Conservation (phyloP, 2,888 invertebrate species). For the Anorthoa munda region DNA sequence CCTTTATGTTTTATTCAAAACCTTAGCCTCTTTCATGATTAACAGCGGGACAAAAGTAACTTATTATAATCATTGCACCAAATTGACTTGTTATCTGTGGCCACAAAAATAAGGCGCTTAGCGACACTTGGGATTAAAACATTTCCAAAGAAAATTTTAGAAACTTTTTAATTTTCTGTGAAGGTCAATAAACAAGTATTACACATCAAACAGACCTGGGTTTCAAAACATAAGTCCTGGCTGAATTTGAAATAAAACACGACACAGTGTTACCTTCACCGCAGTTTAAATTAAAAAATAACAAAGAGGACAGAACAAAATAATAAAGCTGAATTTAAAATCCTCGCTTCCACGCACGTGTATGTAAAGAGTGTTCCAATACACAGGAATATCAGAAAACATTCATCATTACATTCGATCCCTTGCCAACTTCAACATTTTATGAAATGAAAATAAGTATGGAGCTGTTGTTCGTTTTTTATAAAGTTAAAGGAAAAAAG, state of each 20-base stretch:
- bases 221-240: conserved; percentile 35
- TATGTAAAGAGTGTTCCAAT: not conserved
- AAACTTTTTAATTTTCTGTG: conserved; percentile 24
- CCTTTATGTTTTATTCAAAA: not conserved
- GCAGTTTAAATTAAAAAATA: conserved; percentile 36
- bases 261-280: conserved; percentile 8
- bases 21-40: not conserved
- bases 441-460: conserved; percentile 30
- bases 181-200: conserved; percentile 16
- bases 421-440: conserved; percentile 28
- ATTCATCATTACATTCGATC: conserved; percentile 45
- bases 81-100: too few species aligned
- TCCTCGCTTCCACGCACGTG: not conserved
- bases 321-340: conserved; percentile 41
- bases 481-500: conserved; percentile 14
- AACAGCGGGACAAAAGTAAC: not conserved
- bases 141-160: too few species aligned
- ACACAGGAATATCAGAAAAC: conserved; percentile 42
- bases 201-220: conserved; percentile 1
- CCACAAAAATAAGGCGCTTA: not conserved
- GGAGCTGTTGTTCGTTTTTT: conserved; percentile 17
- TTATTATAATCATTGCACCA: not conserved
- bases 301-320: conserved; percentile 9
- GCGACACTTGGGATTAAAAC: not conserved
- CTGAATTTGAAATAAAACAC: conserved; percentile 36